Base-by-base conservation (phyloP, 2,888 invertebrate genomes). In the Epinotia nisella region DNA sequence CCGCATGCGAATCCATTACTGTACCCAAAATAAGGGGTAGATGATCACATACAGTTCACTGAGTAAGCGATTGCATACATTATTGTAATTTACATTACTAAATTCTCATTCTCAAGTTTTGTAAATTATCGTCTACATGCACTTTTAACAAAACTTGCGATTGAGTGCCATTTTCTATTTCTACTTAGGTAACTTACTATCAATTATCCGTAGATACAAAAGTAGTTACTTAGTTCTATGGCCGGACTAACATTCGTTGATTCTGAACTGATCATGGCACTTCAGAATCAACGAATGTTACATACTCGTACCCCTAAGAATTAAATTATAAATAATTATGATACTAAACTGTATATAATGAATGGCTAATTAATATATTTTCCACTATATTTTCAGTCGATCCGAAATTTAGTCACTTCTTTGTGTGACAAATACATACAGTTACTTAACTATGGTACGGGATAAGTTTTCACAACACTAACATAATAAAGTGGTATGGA, bases 1-100 rank as follows among this genome's bases (percentile, higher is more conserved):
- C 75, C 81, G 88, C 87, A 88, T 87, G 87, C 78, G 81, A 80
- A 75, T 70, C 41, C 62, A 68, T 62, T 72, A 72, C 67, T 68
- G 62, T 72, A 68, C 68, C 72, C 72, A 68, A 72, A 72, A 72
- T 62, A 68, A 51, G 35, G 55, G 61, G 35, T 67, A 72, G 21
- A 66, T 9, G 29, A 17, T 66, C 51, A 59, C 59, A 49, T 39
- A 13, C 15, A 59, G 41, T 66, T 65, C 35, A 17, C 10, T n/a
- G 11, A 58, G 5, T 29, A 51, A 49, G 21, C 62, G 29, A 39
- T 49, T 64, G 45, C 58, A 11, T 45, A 70, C 21, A 21, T 29
- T 10, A 51, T 60, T 51, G 29, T 55, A 61, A 45, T 29, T 45
- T 10, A 58, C 11, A 13, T 41, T 19, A 1, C 13, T 68, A 35